Evolutionary conservation across 2,113 vertebrate species (phyloP).

Genomic region (Myotis davidii): DNA sequence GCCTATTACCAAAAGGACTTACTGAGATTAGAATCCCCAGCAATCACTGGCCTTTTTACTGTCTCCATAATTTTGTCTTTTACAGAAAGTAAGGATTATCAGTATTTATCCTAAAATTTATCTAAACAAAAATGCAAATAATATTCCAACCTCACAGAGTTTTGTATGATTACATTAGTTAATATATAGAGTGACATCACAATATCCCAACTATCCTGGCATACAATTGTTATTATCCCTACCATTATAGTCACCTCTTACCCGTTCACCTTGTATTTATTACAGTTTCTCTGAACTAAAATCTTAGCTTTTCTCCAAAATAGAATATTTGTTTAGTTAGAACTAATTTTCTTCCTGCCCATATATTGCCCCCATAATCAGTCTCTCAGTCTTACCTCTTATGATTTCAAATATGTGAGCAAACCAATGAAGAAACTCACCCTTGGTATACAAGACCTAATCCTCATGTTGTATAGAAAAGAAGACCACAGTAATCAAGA

Average conservation of each 20-base stretch:
- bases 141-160: neutral
- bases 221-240: neutral
- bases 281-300: neutral
- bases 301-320: neutral
- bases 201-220: neutral
- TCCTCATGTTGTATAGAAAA: neutral
- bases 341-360: neutral
- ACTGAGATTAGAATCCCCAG: neutral
- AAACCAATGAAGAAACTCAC: constrained; percentile 12
- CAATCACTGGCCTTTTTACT: neutral
- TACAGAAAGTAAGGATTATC: neutral
- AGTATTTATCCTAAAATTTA: neutral
- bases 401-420: neutral
- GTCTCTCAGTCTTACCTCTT: neutral
- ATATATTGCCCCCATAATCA: neutral
- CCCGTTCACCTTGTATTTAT: neutral
- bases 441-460: neutral
- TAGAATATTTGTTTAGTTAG: neutral
- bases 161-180: neutral
- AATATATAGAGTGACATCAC: neutral
- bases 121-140: neutral
- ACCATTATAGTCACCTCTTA: neutral
- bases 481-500: neutral
- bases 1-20: constrained; percentile 7
- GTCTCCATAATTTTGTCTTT: neutral